Conservation (phyloP, 2,113 vertebrate species). For the Bagarius yarrelli region DNA sequence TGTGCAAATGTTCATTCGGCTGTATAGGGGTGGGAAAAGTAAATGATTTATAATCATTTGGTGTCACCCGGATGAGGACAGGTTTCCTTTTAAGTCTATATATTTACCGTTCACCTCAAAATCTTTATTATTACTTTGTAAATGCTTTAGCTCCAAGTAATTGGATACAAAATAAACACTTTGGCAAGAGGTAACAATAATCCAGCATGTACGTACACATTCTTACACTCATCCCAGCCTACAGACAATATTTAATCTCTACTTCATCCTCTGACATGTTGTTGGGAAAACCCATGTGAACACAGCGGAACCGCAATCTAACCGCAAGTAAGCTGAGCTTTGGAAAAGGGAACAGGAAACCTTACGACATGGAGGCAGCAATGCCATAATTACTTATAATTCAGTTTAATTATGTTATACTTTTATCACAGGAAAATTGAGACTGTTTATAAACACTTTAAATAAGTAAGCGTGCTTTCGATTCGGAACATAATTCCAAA, state of each 20-base stretch:
- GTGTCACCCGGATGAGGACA: no score
- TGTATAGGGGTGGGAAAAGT: no score
- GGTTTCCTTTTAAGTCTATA: no score
- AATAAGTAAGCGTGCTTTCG: not conserved
- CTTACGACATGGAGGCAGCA: not conserved
- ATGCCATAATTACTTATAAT: not conserved
- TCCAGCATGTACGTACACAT: not conserved
- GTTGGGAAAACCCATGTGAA: not conserved
- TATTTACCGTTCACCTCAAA: not conserved
- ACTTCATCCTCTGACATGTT: not conserved
- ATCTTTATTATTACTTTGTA: not conserved
- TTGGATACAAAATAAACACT: not conserved
- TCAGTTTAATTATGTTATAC: not conserved
- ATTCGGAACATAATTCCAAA: not conserved
- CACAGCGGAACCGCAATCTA: not conserved
- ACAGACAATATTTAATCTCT: not conserved
- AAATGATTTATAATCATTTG: no score
- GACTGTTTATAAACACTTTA: not conserved
- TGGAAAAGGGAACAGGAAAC: not conserved
- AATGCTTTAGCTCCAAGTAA: not conserved
- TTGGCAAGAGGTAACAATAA: not conserved
- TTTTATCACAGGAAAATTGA: conserved; percentile 11
- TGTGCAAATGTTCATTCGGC: no score
- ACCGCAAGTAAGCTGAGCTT: no score
- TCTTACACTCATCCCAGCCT: not conserved